phyloP scores from a whole-genome alignment of 2,888 invertebrate genomes.

The Polylopha cassiicola region DNA sequence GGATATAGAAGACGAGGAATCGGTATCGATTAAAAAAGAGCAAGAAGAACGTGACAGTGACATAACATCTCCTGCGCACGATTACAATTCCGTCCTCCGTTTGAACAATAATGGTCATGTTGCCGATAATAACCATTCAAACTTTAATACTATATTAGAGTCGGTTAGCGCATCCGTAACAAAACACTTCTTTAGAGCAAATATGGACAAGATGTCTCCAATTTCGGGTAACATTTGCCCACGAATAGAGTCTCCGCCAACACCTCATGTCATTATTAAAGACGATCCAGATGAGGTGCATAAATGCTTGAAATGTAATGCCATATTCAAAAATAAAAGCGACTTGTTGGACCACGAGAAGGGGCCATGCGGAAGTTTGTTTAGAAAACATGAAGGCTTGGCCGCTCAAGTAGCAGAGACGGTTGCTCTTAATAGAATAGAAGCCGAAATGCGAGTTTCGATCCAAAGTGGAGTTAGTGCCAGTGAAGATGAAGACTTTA shows the following conservation, averaged over 20 bases:
- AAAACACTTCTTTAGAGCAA: slow-evolving; percentile 83
- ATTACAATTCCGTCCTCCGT: slow-evolving; percentile 55
- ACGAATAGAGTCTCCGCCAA: slow-evolving; percentile 49
- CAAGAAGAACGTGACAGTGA: slow-evolving; percentile 52
- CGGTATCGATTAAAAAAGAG: slow-evolving; percentile 65
- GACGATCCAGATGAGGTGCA: slow-evolving; percentile 60
- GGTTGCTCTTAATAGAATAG: slow-evolving; percentile 72
- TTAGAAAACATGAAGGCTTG: slow-evolving; percentile 82
- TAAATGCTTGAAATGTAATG: slow-evolving; percentile 78
- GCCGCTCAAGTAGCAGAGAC: slow-evolving; percentile 87
- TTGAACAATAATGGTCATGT: slow-evolving; percentile 47
- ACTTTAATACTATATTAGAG: slow-evolving; percentile 84
- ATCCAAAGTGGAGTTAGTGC: slow-evolving; percentile 73
- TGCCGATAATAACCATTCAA: slow-evolving; percentile 74
- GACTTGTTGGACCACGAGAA: slow-evolving; percentile 86
- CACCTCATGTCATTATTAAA: slow-evolving; percentile 50
- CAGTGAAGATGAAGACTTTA: slow-evolving; percentile 80
- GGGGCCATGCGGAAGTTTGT: slow-evolving; percentile 74
- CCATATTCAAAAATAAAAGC: slow-evolving; percentile 75
- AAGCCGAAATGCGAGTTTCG: slow-evolving; percentile 69
- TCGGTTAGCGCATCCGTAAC: slow-evolving; percentile 86
- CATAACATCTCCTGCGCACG: slow-evolving; percentile 39
- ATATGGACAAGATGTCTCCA: slow-evolving; percentile 81
- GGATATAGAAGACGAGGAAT: slow-evolving; percentile 81
- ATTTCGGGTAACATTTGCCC: slow-evolving; percentile 68